Evolutionary conservation across 2,888 invertebrate species (phyloP).

Genomic region (Lasiommata megera): DNA sequence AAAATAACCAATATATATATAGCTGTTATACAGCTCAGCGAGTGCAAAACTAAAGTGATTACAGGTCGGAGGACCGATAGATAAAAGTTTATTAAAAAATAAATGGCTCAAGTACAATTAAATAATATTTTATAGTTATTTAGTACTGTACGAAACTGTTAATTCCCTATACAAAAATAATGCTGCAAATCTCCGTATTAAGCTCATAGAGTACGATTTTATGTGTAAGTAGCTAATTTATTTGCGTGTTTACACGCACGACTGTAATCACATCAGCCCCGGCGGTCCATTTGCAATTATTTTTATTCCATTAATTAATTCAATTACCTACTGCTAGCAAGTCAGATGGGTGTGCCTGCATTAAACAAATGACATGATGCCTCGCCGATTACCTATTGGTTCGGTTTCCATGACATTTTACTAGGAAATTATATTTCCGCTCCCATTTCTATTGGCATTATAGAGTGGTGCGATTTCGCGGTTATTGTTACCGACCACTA

Average conservation of each 20-base stretch:
- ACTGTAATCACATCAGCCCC: not conserved
- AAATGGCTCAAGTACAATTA: too few species aligned
- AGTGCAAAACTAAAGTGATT: too few species aligned
- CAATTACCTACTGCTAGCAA: too few species aligned
- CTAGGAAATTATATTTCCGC: conserved; percentile 2
- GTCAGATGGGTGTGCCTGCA: conserved; percentile 15
- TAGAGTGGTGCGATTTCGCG: not conserved
- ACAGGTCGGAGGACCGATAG: too few species aligned
- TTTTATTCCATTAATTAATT: conserved; percentile 16
- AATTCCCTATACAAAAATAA: too few species aligned
- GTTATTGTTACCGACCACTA: too few species aligned
- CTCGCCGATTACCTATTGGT: conserved; percentile 7
- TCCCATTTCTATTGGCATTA: not conserved
- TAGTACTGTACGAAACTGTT: too few species aligned
- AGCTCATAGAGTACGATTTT: not conserved
- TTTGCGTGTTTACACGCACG: not conserved
- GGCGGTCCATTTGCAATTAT: conserved; percentile 1
- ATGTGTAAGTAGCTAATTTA: not conserved
- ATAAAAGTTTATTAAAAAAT: too few species aligned
- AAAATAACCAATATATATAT: too few species aligned
- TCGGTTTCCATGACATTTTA: conserved; percentile 1
- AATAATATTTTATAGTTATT: too few species aligned
- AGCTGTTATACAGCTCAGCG: too few species aligned
- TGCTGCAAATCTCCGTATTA: not conserved
- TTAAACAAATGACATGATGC: conserved; percentile 6